Conservation (phyloP, 2,888 invertebrate genomes). For the Sabatieria punctata region DNA sequence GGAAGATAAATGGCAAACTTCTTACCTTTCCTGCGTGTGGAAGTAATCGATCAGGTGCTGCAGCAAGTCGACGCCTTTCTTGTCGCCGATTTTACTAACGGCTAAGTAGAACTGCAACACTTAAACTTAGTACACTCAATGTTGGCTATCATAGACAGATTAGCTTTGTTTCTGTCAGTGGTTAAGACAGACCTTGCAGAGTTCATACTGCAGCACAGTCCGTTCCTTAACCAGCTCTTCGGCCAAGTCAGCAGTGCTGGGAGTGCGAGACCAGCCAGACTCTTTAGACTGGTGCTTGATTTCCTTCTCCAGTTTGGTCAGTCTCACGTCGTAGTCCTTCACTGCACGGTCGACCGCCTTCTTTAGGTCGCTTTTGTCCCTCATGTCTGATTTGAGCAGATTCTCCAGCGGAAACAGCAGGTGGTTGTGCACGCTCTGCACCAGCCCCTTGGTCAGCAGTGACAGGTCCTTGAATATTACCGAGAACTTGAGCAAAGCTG, state of each 20-base stretch:
- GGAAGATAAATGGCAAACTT: constrained; percentile 46
- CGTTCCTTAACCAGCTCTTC: constrained; percentile 96
- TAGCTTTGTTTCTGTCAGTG: neutral
- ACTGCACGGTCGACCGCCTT: constrained; percentile 90
- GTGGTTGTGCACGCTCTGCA: constrained; percentile 87
- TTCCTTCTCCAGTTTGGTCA: constrained; percentile 75
- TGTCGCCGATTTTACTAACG: constrained; percentile 94
- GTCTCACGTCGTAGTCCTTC: constrained; percentile 87
- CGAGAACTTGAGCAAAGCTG: constrained; percentile 85
- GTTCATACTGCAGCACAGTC: constrained; percentile 79
- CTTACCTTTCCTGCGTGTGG: constrained; percentile 86
- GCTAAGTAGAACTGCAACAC: constrained; percentile 73
- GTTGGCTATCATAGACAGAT: neutral
- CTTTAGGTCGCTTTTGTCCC: constrained; percentile 75
- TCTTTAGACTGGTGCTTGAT: constrained; percentile 88
- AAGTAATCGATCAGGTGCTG: constrained; percentile 94
- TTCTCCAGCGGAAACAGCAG: constrained; percentile 91
- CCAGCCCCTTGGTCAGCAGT: constrained; percentile 58
- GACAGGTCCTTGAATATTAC: constrained; percentile 89
- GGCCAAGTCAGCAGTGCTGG: constrained; percentile 45
- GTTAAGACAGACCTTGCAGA: constrained; percentile 62
- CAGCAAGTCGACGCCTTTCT: constrained; percentile 85
- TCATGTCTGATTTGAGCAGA: constrained; percentile 72
- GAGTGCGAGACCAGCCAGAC: constrained; percentile 69
- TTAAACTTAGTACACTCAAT: constrained; percentile 13